Evolutionary conservation across 2,113 vertebrate species (phyloP), one percentile per base, ranked within the genome.

Genomic region (Potamarius usumacintae): DNA sequence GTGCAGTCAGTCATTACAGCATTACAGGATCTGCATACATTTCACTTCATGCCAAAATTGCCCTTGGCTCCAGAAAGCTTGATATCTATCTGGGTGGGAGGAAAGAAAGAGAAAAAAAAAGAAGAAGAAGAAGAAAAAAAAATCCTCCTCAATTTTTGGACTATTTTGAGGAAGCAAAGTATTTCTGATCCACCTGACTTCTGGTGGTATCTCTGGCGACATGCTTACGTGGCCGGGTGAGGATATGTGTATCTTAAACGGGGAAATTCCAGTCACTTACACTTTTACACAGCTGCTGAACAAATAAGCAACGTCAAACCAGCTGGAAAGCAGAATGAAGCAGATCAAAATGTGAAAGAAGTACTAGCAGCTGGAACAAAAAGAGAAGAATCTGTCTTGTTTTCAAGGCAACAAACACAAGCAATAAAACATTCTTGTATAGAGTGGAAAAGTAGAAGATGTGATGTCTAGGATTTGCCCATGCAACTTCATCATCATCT

Each of bases 191-290:
- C 57, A 58, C 84, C 58, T 69, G 83, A 71, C 27, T 76, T 55
- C 15, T 55, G 83, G 60, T 71, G 34, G 83, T 81, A 60, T 80
- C 55, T 74, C 80, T n/a, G 42, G 81, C 42, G 72, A 76, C 55
- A 11, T 77, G 89, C 86, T 86, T 86, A 55, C 27, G 50, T 86
- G 80, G 74, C 69, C 27, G 58, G 85, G 84, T 60, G 69, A 88
- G 87, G 84, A 88, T 86, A 86, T 86, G 87, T 80, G 80, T 83
- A 83, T 86, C 82, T 65, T 86, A 74, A 90, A 86, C 20, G 18
- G 89, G 89, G 89, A 88, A 90, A 88, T 88, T 90, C 89, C 89
- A 80, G 76, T 77, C 78, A 83, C 86, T 60, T 83, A 87, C 84
- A 86, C 55, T 86, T 87, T 63, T 83, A 83, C 63, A 85, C 72